Percentiles rank a stretch among this genome's conserved stretches.
These are phyloP conservation scores for Trachelipus rathkii DNA, from an alignment of 1,140 invertebrate species.

Conservation along the genomic window DNA sequence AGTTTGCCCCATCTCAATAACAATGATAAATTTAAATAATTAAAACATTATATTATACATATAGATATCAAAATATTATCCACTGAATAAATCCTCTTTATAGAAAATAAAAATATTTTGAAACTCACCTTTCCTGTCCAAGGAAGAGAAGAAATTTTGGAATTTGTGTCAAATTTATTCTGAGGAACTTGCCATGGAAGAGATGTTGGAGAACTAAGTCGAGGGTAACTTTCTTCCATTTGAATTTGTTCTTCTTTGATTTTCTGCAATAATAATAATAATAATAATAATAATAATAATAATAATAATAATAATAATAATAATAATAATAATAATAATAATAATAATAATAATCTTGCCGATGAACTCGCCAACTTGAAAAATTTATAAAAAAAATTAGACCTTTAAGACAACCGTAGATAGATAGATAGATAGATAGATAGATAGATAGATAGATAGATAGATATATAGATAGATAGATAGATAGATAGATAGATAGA, in stretches of 20 bases:
- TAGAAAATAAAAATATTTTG: not conserved
- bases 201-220: conserved; percentile 7
- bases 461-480: no score
- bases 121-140: conserved; percentile 26
- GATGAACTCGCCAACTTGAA: no score
- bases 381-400: no score
- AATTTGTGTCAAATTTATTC: conserved; percentile 24
- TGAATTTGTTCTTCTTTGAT: conserved; percentile 45
- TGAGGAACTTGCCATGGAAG: not conserved
- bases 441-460: no score
- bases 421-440: no score
- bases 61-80: not conserved
- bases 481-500: no score
- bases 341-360: no score
- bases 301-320: no score
- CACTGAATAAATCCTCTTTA: not conserved
- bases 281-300: no score
- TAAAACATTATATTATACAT: not conserved
- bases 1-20: not conserved
- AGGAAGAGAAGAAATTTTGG: conserved; percentile 27
- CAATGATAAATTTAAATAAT: not conserved
- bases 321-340: no score
- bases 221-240: conserved; percentile 33
- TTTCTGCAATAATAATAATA: conserved; percentile 23
- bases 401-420: no score